Evolutionary conservation across 2,797 vertebrate species (phyloP), one percentile per base, ranked within the genome.

Genomic region (Cyprinodon diabolis): DNA sequence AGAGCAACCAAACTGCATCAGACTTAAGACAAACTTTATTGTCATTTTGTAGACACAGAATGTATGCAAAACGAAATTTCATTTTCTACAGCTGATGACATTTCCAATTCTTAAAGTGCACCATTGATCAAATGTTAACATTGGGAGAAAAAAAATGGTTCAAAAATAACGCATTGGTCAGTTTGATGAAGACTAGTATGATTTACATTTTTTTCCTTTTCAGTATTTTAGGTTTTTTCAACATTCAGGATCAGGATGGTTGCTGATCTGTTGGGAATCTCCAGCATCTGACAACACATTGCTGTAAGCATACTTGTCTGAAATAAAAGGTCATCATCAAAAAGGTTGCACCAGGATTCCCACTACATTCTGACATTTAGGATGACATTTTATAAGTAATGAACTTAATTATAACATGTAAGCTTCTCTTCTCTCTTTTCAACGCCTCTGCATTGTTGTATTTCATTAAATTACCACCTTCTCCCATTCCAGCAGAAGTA

Each of bases 351-450:
- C n/a, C 12, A 19, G 65, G 17, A 35, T 47, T 47, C 23, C 47
- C 69, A 11, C 30, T 54, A 8, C 19, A n/a, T 68, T 54, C 66
- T 52, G 66, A 68, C 66, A 48, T 70, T 58, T 48, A 58, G 25
- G 15, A 23, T 70, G n/a, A 58, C 43, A 58, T 58, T 58, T 40
- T 58, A 19, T 58, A 23, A 58, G 9, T 58, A 58, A 58, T 17
- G 19, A 48, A 56, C 58, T 30, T 58, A 30, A n/a, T 47, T 17
- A 48, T 30, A 8, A 58, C 23, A 48, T 49, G 45, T 19, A 60
- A 49, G 25, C 12, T n/a, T 37, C 62, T 47, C 47, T 63, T 49
- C 47, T 69, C 7, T 23, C 21, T 63, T 62, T 51, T 40, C 65
- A 47, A 45, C 40, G 21, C 49, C 30, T n/a, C 49, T 68, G 48